Conservation (phyloP, 2,113 vertebrate species). For the Oryzias melastigma region DNA sequence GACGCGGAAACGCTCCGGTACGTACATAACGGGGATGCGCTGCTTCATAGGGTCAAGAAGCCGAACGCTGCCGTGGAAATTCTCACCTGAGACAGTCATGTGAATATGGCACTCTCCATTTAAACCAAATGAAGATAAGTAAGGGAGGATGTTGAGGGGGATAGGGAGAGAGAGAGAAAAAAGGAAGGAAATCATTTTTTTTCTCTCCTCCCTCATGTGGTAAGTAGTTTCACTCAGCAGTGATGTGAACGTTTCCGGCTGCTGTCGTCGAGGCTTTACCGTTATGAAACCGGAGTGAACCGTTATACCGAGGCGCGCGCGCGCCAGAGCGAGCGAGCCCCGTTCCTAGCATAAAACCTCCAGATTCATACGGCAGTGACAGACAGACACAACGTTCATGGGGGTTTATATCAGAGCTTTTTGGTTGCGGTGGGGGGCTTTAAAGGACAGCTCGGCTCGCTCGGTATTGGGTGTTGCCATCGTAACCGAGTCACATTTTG, state of each 20-base stretch:
- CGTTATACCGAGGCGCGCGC: background rate
- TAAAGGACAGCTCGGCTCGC: background rate
- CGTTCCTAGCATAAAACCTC: constrained; percentile 1
- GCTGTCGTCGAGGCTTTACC: background rate
- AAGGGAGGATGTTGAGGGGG: no score
- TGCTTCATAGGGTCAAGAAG: no score
- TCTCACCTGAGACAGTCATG: no score
- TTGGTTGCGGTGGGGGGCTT: background rate
- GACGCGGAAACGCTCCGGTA: constrained; percentile 60
- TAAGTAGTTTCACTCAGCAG: constrained; percentile 1
- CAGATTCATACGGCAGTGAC: background rate
- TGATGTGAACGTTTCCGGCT: background rate
- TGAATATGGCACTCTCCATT: no score
- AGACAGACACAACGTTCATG: background rate
- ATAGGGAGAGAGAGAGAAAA: no score
- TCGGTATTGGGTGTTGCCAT: background rate
- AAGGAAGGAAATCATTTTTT: constrained; percentile 31
- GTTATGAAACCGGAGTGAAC: background rate
- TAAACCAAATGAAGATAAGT: no score
- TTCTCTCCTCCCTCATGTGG: constrained; percentile 49
- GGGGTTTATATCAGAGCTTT: background rate
- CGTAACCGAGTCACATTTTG: background rate
- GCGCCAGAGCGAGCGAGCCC: background rate
- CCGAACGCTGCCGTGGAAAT: no score
- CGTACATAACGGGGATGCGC: constrained; percentile 42